Conservation (phyloP, 2,113 vertebrate genomes). For the Asarcornis scutulata region DNA sequence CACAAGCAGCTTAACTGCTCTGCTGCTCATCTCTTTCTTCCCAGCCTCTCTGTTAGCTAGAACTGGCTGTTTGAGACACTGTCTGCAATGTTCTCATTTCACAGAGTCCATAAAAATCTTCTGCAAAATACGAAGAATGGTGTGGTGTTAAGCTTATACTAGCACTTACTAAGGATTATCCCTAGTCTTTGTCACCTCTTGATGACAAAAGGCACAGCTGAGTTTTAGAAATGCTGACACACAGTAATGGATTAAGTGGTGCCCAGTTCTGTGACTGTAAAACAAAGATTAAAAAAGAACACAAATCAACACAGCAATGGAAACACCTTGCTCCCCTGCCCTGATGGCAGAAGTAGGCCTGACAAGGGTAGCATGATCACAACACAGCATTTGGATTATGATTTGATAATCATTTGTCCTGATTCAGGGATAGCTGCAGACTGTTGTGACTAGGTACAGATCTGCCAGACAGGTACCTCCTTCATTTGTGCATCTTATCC, state of each 20-base stretch:
- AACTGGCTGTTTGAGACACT: not conserved
- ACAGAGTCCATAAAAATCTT: not conserved
- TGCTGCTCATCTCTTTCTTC: not conserved
- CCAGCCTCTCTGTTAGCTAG: not conserved
- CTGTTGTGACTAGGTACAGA: not conserved
- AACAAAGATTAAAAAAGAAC: not conserved
- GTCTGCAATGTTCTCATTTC: not conserved
- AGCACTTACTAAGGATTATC: not conserved
- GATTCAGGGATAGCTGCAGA: not conserved
- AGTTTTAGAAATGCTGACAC: not conserved
- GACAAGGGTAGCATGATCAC: not conserved
- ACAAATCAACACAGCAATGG: not conserved
- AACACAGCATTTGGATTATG: not conserved
- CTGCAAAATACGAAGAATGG: not conserved
- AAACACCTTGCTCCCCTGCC: not conserved
- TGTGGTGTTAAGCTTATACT: not conserved
- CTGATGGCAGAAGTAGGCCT: not conserved
- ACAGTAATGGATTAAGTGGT: not conserved
- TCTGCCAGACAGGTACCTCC: not conserved
- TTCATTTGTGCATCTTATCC: accelerated
- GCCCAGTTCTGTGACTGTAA: not conserved
- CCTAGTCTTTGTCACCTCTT: not conserved
- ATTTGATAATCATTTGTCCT: not conserved
- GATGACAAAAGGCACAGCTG: not conserved
- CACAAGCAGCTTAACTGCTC: not conserved